Evolutionary conservation across 2,113 vertebrate species (phyloP), one percentile per base, ranked within the genome.

Genomic region (Sporophila hypoxantha): DNA sequence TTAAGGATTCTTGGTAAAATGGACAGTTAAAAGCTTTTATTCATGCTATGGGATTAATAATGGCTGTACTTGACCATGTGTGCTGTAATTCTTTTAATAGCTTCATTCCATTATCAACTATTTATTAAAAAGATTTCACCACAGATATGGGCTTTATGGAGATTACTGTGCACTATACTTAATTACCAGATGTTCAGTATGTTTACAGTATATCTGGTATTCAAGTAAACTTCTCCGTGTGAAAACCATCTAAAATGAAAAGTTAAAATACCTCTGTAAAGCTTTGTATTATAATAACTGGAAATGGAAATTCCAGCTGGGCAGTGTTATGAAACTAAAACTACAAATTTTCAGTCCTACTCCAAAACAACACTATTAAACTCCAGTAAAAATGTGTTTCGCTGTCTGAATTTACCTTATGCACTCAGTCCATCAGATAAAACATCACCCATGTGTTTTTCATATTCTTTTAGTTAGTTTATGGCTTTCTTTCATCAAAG

Each of bases 181-280:
- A 93, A 95, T 94, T 94, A 95, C 93, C 93, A 95, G 89, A 95
- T 95, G 92, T 93, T 95, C 85, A 16, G 57, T 75, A 29, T 94
- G 90, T 95, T 95, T 95, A 93, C 77, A 90, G 81, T 69, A 47
- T 92, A 90, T 90, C 77, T 94, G 75, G 81, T 90, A 71, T 89
- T 94, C 65, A 57, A 93, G 92, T 95, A 94, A 95, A 95, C 82
- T 90, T 85, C 52, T 87, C 87, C 46, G 89, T 87, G 92, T 92
- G 93, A 95, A 95, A 95, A 93, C 89, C 64, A 68, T 85, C 91
- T 82, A 50, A 89, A 95, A 93, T 71, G 85, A 93, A 85, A 74
- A 46, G 85, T 93, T 95, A 93, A 93, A 94, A 95, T 90, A 82
- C 82, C 53, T 49, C 68, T 75, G 30, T 49, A 92, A 93, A 87